Evolutionary conservation across 2,797 vertebrate species (phyloP).

Genomic region (Myripristis jacobus): DNA sequence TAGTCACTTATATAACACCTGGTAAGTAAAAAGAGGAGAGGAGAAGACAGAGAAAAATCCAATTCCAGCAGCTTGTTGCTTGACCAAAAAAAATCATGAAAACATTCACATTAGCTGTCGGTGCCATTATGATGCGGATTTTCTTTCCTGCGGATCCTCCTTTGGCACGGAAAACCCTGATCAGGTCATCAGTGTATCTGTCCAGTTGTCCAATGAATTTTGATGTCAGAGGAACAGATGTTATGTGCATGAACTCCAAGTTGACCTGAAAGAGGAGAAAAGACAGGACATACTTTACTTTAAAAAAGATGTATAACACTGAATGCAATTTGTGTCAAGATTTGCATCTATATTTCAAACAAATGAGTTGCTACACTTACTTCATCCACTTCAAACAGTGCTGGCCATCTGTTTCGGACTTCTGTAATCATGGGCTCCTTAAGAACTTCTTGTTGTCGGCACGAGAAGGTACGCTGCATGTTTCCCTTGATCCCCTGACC

Average conservation of each 20-base stretch:
- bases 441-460: constrained; percentile 35
- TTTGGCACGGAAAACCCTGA: constrained; percentile 38
- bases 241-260: constrained; percentile 46
- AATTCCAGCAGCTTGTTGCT: background rate
- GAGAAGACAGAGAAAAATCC: background rate
- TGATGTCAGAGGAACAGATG: constrained; percentile 28
- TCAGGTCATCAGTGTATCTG: constrained; percentile 17
- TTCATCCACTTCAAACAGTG: constrained; percentile 43
- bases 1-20: background rate
- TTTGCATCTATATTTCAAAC: constrained; percentile 27
- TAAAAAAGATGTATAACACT: constrained; percentile 8
- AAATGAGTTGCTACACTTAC: constrained; percentile 27
- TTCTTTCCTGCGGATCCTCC: constrained; percentile 40
- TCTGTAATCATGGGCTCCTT: constrained; percentile 22
- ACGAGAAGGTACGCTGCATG: constrained; percentile 51
- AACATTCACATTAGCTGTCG: constrained; percentile 20
- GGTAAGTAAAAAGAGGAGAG: background rate
- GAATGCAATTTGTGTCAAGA: constrained; percentile 11
- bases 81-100: constrained; percentile 12
- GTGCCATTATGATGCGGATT: constrained; percentile 32
- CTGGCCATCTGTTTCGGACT: constrained; percentile 5
- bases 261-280: constrained; percentile 36
- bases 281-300: constrained; percentile 21
- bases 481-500: constrained; percentile 51
- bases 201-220: constrained; percentile 51